Conservation (phyloP, 1,140 invertebrate genomes). For the Semibalanus balanoides region DNA sequence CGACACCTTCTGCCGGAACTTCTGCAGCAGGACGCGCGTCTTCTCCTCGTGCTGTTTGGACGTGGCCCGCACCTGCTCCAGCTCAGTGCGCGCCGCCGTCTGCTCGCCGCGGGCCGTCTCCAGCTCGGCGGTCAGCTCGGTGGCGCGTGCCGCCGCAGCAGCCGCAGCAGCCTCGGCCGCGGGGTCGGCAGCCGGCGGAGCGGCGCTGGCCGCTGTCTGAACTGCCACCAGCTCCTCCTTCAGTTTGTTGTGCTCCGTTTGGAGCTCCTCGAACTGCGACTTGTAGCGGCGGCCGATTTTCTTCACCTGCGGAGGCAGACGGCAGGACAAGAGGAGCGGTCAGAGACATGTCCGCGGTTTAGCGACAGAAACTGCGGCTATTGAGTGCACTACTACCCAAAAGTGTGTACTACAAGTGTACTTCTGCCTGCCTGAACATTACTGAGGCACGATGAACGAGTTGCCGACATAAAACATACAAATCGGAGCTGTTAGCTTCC, state of each 20-base stretch:
- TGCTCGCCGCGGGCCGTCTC: not conserved
- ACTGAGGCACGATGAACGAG: too few relatives aligned
- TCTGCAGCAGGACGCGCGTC: not conserved
- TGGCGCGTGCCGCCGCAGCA: too few relatives aligned
- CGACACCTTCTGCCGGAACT: not conserved
- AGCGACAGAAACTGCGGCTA: too few relatives aligned
- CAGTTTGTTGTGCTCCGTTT: conserved; percentile 37
- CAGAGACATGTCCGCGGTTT: too few relatives aligned
- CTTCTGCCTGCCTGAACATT: too few relatives aligned
- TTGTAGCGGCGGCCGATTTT: conserved; percentile 3
- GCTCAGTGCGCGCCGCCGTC: not conserved
- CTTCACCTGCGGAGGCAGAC: not conserved
- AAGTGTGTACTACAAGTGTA: too few relatives aligned
- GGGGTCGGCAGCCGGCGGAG: too few relatives aligned
- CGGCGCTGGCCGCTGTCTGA: not conserved
- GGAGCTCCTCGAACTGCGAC: conserved; percentile 57
- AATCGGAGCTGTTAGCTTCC: too few relatives aligned
- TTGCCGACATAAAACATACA: too few relatives aligned
- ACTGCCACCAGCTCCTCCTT: conserved; percentile 21
- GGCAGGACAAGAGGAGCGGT: not conserved
- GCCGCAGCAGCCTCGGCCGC: too few relatives aligned
- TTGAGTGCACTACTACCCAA: too few relatives aligned
- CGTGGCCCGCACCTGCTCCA: not conserved
- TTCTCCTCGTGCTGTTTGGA: not conserved
- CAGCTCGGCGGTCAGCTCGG: not conserved